phyloP scores from a whole-genome alignment of 2,113 vertebrate genomes.

The Melanocharis versteri region DNA sequence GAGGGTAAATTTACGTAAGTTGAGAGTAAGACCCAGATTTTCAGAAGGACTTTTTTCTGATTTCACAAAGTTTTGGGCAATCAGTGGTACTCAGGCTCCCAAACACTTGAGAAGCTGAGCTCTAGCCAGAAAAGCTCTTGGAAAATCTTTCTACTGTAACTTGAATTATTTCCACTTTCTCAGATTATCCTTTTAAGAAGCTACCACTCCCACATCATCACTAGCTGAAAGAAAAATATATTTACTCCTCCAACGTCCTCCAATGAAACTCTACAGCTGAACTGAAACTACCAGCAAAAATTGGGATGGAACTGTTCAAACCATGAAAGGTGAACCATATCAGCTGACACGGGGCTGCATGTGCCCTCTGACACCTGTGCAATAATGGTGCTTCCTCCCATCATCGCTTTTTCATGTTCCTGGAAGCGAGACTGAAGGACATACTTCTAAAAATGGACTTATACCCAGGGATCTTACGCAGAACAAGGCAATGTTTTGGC shows the following conservation, averaged over 20 bases:
- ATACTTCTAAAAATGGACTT: neutral
- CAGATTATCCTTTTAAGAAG: neutral
- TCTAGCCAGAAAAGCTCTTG: neutral
- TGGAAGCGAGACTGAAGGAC: neutral
- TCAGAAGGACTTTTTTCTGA: neutral
- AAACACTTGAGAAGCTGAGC: neutral
- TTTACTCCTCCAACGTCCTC: neutral
- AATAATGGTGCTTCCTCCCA: neutral
- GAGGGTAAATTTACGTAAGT: neutral
- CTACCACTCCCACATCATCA: neutral
- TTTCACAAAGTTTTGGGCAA: neutral
- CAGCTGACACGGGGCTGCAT: neutral
- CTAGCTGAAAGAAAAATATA: neutral
- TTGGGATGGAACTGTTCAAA: neutral
- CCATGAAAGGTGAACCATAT: fast-evolving
- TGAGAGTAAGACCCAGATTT: neutral
- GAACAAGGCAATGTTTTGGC: neutral
- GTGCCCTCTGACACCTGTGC: neutral
- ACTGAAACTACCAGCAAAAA: neutral
- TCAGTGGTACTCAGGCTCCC: neutral
- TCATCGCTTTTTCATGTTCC: neutral
- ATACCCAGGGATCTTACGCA: neutral
- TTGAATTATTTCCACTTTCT: neutral
- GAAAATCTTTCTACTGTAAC: neutral
- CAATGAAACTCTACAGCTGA: neutral